Base-by-base conservation (phyloP, 2,113 vertebrate species). In the Apeltes quadracus region DNA sequence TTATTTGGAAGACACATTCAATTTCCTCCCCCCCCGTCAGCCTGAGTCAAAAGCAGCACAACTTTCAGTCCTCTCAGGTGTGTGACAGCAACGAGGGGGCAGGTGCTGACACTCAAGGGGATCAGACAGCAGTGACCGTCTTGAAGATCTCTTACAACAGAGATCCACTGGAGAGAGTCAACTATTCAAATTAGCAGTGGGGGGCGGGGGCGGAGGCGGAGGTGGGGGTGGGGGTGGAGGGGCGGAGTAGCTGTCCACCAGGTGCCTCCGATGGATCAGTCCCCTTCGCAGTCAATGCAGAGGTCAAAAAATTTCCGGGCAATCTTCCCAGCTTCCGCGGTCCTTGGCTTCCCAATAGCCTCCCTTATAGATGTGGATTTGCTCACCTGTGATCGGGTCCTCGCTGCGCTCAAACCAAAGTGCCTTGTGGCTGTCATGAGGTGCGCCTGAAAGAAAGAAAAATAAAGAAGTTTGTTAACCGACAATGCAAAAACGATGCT, bases 281-380 rank as follows among this genome's bases (percentile, higher is more conserved):
- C 51, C n/a, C 69, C 73, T 70, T 78, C 32, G 32, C 38, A 68
- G 66, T 71, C 20, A 57, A 61, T 57, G 27, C 58, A 1, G 18
- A 61, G 83, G 80, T 94, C 90, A 94, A 93, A 96, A 98, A 86
- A 98, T 98, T 71, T 98, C 94, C 0, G 95, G 95, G 86, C 95
- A 96, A 54, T 73, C 74, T 50, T 83, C 92, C 96, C 96, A 98
- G 91, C 84, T 92, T 87, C 95, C 94, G 12, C 87, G 93, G 18
- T 98, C 94, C 81, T 94, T 94, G 63, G 93, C 90, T 81, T 98
- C 97, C 97, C 97, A 98, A 90, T 98, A 98, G 4, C 96, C 96
- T 2, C 97, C 97, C 65, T 91, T 93, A 85, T 96, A 99, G 89
- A 97, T 83, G 56, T 97, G 95, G 0, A 94, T 91, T 46, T 92